Evolutionary conservation across 2,797 vertebrate species (phyloP), one percentile per base, ranked within the genome.

Genomic region (Takifugu rubripes): DNA sequence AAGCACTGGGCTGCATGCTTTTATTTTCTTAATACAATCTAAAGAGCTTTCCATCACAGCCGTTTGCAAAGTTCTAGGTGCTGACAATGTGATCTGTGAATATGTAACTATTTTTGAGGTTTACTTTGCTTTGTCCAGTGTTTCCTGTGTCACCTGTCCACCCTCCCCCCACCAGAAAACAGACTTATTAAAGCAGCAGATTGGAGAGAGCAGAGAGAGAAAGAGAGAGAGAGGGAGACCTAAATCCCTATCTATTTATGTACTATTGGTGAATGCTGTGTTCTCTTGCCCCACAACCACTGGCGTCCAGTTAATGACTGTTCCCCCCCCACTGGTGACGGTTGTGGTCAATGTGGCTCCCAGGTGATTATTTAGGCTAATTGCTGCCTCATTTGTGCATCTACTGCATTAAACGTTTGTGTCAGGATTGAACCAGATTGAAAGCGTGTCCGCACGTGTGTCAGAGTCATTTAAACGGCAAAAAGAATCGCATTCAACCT

Each of bases 191-290:
- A 81, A 82, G 84, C 69, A 66, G 67, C 84, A 87, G 85, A 84
- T 84, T 82, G 83, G 70, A 79, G 61, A 78, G 74, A 25, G 56
- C 5, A 52, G 31, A 47, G 33, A 61, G 65, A 51, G 64, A 72
- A 74, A 74, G 77, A 85, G 81, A 88, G 46, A 55, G 29, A 47
- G 65, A 55, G 77, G 75, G 77, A 85, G 81, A 89, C 83, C 87
- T 86, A 87, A 87, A 86, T 88, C 82, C 81, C 64, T 51, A 72
- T 87, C 83, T 86, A 86, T 88, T 85, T 83, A 74, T 89, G 84
- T 73, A 57, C 78, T 74, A 62, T 65, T 64, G 65, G 59, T 66
- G 64, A 64, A 69, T 73, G 58, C 70, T 78, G 72, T 84, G 74
- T 77, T 75, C 71, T 79, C 72, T 75, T 78, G 75, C 70, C 83